phyloP scores from a whole-genome alignment of 92 coral and sea anemone genomes.

The Porites lobata region DNA sequence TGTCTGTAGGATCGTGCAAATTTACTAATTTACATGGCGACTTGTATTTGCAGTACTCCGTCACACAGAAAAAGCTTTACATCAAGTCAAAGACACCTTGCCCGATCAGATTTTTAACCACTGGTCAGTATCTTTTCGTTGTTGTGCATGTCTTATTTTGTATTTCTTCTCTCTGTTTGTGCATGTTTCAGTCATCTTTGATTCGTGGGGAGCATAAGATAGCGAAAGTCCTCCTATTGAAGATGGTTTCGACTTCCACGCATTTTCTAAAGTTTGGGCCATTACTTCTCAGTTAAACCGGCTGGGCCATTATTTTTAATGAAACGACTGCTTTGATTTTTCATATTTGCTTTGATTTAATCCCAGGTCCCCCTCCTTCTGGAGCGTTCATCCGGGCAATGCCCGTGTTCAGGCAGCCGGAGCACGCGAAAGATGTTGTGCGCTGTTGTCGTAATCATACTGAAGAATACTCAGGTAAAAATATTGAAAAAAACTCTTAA shows the following conservation, averaged over 20 bases:
- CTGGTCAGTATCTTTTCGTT: conserved; percentile 48
- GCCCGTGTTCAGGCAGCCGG: conserved; percentile 95
- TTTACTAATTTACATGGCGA: too few relatives aligned
- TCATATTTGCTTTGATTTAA: not conserved
- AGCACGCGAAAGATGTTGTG: conserved; percentile 93
- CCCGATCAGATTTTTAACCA: conserved; percentile 85
- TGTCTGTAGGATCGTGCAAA: too few relatives aligned
- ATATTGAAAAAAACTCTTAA: too few relatives aligned
- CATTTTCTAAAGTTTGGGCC: too few relatives aligned
- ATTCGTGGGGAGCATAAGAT: too few relatives aligned
- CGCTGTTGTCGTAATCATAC: conserved; percentile 99
- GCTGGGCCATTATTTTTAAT: too few relatives aligned
- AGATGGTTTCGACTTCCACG: too few relatives aligned
- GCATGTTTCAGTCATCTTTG: too few relatives aligned
- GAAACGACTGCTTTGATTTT: not conserved
- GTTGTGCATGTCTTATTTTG: not conserved
- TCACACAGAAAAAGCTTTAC: conserved; percentile 84
- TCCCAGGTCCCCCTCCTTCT: conserved; percentile 81
- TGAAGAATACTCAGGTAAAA: conserved; percentile 75
- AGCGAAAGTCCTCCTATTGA: too few relatives aligned
- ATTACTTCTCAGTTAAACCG: too few relatives aligned
- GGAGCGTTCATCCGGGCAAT: conserved; percentile 85
- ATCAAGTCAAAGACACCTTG: conserved; percentile 94
- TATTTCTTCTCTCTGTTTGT: too few relatives aligned
- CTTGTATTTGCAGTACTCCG: conserved; percentile 69